Conservation (phyloP, 2,113 vertebrate genomes). For the Hypomesus transpacificus region DNA sequence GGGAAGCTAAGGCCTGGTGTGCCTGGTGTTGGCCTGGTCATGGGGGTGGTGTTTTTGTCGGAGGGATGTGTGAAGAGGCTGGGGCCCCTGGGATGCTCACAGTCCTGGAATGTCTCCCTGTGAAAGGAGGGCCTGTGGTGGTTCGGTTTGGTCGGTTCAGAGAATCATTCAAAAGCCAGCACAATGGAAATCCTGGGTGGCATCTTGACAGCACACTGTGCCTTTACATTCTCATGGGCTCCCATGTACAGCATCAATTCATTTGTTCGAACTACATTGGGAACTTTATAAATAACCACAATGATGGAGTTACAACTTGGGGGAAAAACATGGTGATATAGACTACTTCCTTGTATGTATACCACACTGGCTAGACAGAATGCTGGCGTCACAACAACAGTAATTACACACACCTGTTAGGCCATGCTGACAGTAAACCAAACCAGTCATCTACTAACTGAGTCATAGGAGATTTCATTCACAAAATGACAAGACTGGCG, state of each 20-base stretch:
- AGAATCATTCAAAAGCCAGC: neutral
- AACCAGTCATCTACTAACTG: neutral
- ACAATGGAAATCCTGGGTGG: neutral
- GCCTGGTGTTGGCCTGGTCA: neutral
- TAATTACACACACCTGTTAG: neutral
- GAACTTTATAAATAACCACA: no score
- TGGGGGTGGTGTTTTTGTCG: neutral
- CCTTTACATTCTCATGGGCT: no score
- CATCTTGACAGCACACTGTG: no score
- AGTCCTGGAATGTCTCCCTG: neutral
- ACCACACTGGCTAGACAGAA: neutral
- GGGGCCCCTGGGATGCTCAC: neutral
- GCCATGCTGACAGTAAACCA: neutral
- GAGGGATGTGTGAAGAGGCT: neutral
- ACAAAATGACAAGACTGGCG: neutral
- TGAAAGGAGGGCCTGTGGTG: neutral
- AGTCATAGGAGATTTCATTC: neutral
- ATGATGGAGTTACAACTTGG: no score
- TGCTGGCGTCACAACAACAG: no score
- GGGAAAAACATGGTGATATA: no score
- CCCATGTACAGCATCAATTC: no score
- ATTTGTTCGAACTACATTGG: no score
- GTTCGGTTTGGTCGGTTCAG: neutral
- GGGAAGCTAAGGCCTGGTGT: constrained; percentile 4
- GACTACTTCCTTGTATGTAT: neutral